A percentile compares a stretch with the other conserved stretches of the same genome.
Conservation (phyloP, 2,797 vertebrate genomes). For the Labeo calbasu region DNA sequence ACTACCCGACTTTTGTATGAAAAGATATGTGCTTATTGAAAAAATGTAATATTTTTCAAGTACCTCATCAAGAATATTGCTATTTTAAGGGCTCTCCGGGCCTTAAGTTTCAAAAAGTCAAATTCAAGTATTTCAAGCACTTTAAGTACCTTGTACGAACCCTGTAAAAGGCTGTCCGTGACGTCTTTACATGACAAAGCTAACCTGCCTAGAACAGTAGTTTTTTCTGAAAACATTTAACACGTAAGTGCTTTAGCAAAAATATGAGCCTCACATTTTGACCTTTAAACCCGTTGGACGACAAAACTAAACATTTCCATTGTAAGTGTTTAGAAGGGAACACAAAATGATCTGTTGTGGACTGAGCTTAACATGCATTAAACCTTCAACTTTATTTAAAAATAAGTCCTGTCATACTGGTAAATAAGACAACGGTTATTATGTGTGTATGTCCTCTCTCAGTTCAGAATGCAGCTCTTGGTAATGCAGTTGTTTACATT, state of each 20-base stretch:
- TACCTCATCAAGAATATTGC: no score
- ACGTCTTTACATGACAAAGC: not conserved
- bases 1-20: no score
- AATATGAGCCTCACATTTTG: not conserved
- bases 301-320: not conserved
- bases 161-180: not conserved
- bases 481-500: slow-evolving; percentile 28
- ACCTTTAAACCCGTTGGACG: not conserved
- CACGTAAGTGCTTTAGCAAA: not conserved
- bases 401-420: not conserved
- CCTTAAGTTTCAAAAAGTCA: no score
- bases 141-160: no score
- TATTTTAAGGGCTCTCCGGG: no score
- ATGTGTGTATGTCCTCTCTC: not conserved
- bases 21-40: no score
- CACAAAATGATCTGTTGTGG: not conserved
- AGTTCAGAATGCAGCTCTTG: not conserved
- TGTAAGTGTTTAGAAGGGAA: not conserved
- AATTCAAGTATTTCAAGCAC: no score
- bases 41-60: no score
- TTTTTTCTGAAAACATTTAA: not conserved
- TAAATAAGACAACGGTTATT: not conserved
- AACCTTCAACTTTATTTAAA: not conserved
- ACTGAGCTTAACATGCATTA: not conserved
- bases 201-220: not conserved